These are phyloP conservation scores for Gymnothorax javanicus DNA, from an alignment of 2,797 vertebrate genomes.

Conservation along the genomic window DNA sequence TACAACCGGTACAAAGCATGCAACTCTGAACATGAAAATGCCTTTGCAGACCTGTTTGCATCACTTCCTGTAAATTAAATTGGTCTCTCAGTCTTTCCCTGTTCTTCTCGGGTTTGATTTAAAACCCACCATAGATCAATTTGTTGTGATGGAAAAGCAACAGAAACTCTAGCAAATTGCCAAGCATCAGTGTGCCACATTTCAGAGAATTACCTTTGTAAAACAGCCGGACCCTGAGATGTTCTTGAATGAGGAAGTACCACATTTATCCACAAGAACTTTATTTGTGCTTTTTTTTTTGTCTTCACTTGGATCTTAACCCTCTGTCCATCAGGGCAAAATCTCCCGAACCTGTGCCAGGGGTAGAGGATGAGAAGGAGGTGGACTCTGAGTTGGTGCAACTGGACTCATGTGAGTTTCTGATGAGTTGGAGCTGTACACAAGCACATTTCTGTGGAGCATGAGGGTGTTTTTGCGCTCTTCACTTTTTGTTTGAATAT, in stretches of 20 bases:
- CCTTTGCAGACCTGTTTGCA: neutral
- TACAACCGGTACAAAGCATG: slow-evolving; percentile 79
- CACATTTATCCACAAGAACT: neutral
- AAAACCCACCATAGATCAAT: neutral
- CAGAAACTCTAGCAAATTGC: neutral
- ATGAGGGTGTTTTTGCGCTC: neutral
- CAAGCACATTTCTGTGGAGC: neutral
- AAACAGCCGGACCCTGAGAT: neutral
- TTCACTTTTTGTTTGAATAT: neutral
- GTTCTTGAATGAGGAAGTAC: neutral
- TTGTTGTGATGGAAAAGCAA: neutral
- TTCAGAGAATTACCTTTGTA: neutral
- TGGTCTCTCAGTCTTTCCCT: neutral
- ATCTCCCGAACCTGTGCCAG: slow-evolving; percentile 70
- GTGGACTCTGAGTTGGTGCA: slow-evolving; percentile 73
- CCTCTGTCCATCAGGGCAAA: slow-evolving; percentile 72
- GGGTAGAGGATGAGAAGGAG: slow-evolving; percentile 64
- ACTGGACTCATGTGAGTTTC: slow-evolving; percentile 80
- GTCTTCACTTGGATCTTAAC: neutral
- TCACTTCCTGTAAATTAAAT: neutral
- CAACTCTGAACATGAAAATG: neutral
- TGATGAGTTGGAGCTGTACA: too few relatives aligned
- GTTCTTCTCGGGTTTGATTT: neutral
- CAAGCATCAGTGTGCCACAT: neutral
- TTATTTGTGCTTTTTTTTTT: neutral